Evolutionary conservation across 2,888 invertebrate genomes (phyloP), one percentile per base, ranked within the genome.

Genomic region (Pandemis heparana): DNA sequence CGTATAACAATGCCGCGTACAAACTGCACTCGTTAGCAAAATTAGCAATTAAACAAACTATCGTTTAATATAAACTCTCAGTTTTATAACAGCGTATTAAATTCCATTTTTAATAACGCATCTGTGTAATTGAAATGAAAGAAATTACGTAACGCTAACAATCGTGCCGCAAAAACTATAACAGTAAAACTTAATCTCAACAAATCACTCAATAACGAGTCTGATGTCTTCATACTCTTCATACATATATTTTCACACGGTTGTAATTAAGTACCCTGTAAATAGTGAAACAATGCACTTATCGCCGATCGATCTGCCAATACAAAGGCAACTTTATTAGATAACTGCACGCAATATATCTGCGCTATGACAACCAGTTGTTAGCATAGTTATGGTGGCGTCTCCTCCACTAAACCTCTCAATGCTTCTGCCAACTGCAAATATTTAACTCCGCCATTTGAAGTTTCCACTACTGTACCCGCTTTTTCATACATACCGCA

Each of bases 1-100:
- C 79, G 80, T 79, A 75, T 79, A 83, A 87, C 82, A 87, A 88
- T 81, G 79, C 75, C 73, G 74, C 78, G 75, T 83, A 80, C 76
- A 77, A 79, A 75, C 78, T 76, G 76, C 75, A 77, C 79, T 78
- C 80, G 81, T 82, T 81, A 78, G 81, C 80, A 79, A 80, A 77
- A 72, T 43, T 63, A 56, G 14, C 62, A 72, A 68, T 73, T 5
- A 73, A 62, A 68, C 51, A 61, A 9, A 60, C 51, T 38, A 6
- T n/a, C 38, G 46, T 51, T 64, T 51, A 64, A 64, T 32, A 38
- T 32, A 18, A 43, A n/a, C 6, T 16, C 5, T 51, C 8, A 0
- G 43, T 12, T 51, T 5, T 51, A 51, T n/a, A n/a, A n/a, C 51
- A 14, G n/a, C 16, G 2, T n/a, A 14, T 48, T 48, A 5, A 48